Conservation (phyloP, 2,888 invertebrate species). For the Aphidius colemani region DNA sequence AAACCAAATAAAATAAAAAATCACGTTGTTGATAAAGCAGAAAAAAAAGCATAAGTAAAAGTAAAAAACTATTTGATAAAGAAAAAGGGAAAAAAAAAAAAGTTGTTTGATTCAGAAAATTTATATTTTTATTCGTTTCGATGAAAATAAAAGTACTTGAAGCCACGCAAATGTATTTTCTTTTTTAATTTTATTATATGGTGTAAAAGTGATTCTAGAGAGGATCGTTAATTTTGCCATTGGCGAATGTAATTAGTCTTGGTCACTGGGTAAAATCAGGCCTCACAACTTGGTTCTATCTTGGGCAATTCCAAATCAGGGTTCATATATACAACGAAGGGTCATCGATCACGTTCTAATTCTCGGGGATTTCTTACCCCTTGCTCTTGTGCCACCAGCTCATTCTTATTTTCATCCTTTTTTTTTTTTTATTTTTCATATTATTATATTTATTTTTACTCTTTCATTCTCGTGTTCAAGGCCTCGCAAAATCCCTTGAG, state of each 20-base stretch:
- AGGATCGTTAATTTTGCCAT: conserved; percentile 24
- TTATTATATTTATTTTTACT: neutral
- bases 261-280: conserved; percentile 35
- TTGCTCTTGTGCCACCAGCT: neutral
- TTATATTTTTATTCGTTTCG: neutral
- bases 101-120: too few species aligned
- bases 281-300: conserved; percentile 31
- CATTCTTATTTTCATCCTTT: too few species aligned
- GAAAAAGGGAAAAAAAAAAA: too few species aligned
- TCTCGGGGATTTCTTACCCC: conserved; percentile 23
- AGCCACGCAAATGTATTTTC: too few species aligned
- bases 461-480: neutral
- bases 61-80: too few species aligned
- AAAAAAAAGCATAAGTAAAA: neutral
- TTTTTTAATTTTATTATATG: too few species aligned
- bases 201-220: conserved; percentile 1
- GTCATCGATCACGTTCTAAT: conserved; percentile 25
- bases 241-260: conserved; percentile 37
- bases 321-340: conserved; percentile 5
- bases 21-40: neutral
- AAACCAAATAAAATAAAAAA: too few species aligned
- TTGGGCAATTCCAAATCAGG: conserved; percentile 26
- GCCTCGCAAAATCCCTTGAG: neutral
- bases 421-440: neutral
- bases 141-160: neutral